Conservation (phyloP, 1,140 invertebrate genomes). For the Anthonomus grandis region DNA sequence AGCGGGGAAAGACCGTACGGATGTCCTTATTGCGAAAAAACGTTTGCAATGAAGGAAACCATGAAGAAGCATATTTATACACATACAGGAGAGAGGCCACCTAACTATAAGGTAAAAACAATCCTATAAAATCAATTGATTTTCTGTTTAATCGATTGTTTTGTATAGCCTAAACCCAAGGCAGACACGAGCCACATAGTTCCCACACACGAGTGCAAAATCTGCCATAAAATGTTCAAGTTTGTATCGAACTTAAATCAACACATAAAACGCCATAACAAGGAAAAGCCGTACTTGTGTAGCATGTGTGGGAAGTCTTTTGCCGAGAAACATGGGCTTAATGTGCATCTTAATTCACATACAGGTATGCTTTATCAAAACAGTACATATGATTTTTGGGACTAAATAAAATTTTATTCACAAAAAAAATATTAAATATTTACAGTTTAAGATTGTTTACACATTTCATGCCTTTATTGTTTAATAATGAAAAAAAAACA, state of each 20-base stretch:
- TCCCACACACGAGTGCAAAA: constrained; percentile 29
- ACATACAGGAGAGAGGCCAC: constrained; percentile 30
- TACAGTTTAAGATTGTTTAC: constrained; percentile 22
- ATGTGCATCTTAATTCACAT: constrained; percentile 56
- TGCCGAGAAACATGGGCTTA: constrained; percentile 60
- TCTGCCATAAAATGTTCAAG: constrained; percentile 40
- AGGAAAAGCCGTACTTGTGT: constrained; percentile 72
- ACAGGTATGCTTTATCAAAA: constrained; percentile 32
- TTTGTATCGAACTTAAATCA: constrained; percentile 36
- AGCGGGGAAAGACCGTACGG: constrained; percentile 44
- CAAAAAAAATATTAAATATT: constrained; percentile 29
- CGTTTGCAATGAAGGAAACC: constrained; percentile 63
- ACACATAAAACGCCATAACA: constrained; percentile 70
- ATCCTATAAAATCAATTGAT: neutral
- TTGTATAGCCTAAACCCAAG: constrained; percentile 19
- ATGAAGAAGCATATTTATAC: constrained; percentile 53
- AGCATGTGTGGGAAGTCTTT: constrained; percentile 71
- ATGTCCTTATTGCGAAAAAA: constrained; percentile 51
- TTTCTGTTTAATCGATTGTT: neutral
- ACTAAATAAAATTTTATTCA: constrained; percentile 15
- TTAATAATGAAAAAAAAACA: too few species aligned
- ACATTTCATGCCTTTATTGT: too few species aligned
- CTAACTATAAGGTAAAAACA: constrained; percentile 20
- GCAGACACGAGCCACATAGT: constrained; percentile 16
- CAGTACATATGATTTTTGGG: constrained; percentile 41